Evolutionary conservation across 2,797 vertebrate genomes (phyloP).

Genomic region (Harpagifer antarcticus): DNA sequence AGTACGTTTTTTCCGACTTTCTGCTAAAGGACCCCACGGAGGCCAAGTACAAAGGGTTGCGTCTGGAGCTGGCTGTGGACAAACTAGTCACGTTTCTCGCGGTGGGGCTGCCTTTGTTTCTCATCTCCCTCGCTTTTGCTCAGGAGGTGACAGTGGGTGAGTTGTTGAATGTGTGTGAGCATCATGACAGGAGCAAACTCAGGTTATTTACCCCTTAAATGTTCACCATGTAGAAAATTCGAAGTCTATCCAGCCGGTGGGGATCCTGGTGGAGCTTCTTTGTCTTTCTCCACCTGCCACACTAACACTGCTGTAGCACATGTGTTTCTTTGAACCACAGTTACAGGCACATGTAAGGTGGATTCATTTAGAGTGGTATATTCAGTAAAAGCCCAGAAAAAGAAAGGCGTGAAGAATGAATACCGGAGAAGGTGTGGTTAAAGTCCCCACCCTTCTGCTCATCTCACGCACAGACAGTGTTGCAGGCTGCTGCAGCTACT

Average conservation of each 20-base stretch:
- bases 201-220: background rate
- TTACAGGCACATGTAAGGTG: background rate
- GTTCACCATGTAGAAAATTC: background rate
- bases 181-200: background rate
- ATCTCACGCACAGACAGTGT: conserved; percentile 33
- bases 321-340: background rate
- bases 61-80: conserved; percentile 93
- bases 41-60: conserved; percentile 91
- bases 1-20: conserved; percentile 97
- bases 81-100: conserved; percentile 94
- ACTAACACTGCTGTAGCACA: background rate
- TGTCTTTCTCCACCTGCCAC: background rate
- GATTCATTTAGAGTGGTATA: background rate
- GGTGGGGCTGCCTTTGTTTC: conserved; percentile 93
- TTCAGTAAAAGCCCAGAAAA: background rate
- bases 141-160: conserved; percentile 96
- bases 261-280: background rate
- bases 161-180: conserved; percentile 50
- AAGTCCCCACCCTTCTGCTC: conserved; percentile 50
- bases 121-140: conserved; percentile 96
- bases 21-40: conserved; percentile 92
- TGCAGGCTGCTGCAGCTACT: too few relatives aligned
- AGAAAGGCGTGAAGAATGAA: conserved; percentile 42
- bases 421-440: conserved; percentile 54
- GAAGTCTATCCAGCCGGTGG: too few relatives aligned